These are phyloP conservation scores for Elaphurus davidianus DNA, from an alignment of 2,113 vertebrate species.

Conservation along the genomic window DNA sequence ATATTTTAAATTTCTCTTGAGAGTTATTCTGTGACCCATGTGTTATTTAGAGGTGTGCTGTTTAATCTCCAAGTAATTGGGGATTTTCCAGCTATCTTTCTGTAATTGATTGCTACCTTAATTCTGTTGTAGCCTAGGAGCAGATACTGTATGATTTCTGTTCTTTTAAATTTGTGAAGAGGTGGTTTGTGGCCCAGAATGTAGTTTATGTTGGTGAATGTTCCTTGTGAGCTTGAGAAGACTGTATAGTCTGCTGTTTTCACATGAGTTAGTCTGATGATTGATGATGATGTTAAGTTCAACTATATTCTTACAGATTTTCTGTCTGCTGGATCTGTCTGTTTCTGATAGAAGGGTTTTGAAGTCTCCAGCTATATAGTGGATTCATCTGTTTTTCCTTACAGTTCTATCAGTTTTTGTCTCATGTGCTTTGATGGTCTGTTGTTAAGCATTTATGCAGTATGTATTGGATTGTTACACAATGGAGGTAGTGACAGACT, in stretches of 20 bases:
- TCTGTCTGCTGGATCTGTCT: not conserved
- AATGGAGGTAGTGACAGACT: not conserved
- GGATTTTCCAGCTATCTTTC: not conserved
- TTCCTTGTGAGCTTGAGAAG: not conserved
- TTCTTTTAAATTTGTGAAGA: not conserved
- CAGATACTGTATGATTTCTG: not conserved
- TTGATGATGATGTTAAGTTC: not conserved
- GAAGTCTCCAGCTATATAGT: not conserved
- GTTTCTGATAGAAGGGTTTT: not conserved
- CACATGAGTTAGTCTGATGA: not conserved
- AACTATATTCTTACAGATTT: not conserved
- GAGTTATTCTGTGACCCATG: not conserved
- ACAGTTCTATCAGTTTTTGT: rapidly evolving
- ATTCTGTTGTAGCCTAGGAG: not conserved
- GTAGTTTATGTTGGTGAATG: not conserved
- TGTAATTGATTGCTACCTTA: not conserved
- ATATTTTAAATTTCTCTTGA: not conserved
- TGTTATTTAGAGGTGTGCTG: not conserved
- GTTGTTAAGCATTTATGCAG: not conserved
- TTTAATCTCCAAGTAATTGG: not conserved
- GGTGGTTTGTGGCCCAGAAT: not conserved
- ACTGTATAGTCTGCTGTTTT: not conserved
- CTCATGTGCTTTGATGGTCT: not conserved
- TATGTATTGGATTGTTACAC: not conserved
- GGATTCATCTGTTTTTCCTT: not conserved